phyloP scores from a whole-genome alignment of 2,888 invertebrate genomes.

The Ptycholaimellus sp. region DNA sequence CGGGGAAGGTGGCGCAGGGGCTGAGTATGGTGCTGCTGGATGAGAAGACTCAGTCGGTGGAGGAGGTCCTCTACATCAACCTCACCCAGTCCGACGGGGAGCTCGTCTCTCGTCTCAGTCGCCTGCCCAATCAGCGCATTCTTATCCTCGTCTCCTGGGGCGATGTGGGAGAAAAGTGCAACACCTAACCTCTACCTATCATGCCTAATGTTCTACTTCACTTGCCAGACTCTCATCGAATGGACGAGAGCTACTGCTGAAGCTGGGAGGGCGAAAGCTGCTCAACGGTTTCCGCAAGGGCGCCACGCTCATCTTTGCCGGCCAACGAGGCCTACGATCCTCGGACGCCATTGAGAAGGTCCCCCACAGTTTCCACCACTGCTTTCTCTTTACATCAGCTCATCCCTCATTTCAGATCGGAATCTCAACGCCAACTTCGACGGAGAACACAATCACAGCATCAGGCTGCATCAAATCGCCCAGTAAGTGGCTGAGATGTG shows the following conservation, averaged over 20 bases:
- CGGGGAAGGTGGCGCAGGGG: neutral
- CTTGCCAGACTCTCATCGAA: neutral
- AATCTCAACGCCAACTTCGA: no score
- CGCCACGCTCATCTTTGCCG: constrained; percentile 25
- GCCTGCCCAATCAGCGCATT: neutral
- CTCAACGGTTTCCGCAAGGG: no score
- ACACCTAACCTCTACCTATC: neutral
- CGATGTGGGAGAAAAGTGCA: neutral
- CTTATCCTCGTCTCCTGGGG: neutral
- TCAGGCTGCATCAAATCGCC: neutral
- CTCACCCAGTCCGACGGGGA: neutral
- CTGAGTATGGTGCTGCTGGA: neutral
- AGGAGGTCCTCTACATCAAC: neutral
- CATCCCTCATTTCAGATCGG: no score
- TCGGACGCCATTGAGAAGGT: constrained; percentile 26
- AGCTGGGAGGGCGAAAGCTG: constrained; percentile 24
- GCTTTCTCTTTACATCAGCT: no score
- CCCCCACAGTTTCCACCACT: no score
- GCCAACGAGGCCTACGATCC: constrained; percentile 23
- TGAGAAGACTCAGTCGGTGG: neutral
- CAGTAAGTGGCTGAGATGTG: neutral
- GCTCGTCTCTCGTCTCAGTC: neutral
- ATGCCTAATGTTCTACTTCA: neutral
- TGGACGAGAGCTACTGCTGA: constrained; percentile 11
- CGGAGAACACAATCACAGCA: no score